Evolutionary conservation across 2,888 invertebrate genomes (phyloP), one percentile per base, ranked within the genome.

Genomic region (Paralinhomoeus sp.): DNA sequence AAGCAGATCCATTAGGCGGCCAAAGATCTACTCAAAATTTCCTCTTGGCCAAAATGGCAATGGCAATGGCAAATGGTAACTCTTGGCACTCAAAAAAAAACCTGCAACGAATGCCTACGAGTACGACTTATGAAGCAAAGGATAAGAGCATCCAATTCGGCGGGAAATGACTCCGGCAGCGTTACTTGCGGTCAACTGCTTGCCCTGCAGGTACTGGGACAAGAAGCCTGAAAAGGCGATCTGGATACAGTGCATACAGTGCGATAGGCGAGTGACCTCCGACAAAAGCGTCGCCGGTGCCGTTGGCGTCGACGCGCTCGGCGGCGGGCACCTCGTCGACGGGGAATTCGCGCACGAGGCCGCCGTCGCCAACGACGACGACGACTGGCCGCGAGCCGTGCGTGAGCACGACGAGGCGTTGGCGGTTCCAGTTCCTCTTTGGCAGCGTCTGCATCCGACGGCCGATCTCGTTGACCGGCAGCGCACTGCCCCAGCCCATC

Each of bases 231-330:
- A 15, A 61, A 58, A 13, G 24, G 31, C 9, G 31, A 31, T 12
- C 31, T 17, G 23, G 37, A 21, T 17, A 15, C 12, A 5, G 18
- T 12, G 13, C 18, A 40, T 5, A 20, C 9, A 13, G 24, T 13
- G 7, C 9, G 15, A 43, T 17, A 49, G 9, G 44, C 17, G 37
- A 39, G 49, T 48, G 51, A 72, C 75, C 97, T 51, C 97, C 97
- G 37, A 82, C 78, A 68, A 97, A 97, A 1, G 91, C 91, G 69
- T 97, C 97, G 1, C 97, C 97, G 42, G 97, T 97, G 9, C 93
- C 93, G 66, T 93, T 97, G 0, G 93, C 93, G 63, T 97, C 97
- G 1, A 89, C 76, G 42, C 97, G 76, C 59, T 80, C 72, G 23
- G 81, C 77, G 38, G 68, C 61, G 1, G 73, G 64, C 33, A 87